Base-by-base conservation (phyloP, 2,888 invertebrate genomes). In the Pristionchus exspectatus region DNA sequence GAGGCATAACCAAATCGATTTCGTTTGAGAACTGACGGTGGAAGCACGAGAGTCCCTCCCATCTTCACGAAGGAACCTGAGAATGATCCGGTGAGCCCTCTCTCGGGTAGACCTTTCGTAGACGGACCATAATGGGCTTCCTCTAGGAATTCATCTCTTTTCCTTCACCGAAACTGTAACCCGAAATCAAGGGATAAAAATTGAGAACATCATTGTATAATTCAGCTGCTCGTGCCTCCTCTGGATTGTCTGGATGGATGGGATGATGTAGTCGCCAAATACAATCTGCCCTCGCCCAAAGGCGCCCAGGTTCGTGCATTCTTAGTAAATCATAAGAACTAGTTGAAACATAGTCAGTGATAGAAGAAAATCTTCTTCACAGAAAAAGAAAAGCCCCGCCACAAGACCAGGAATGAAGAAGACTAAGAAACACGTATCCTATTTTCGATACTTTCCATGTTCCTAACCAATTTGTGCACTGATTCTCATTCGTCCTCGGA, bases 191-290 rank as follows among this genome's bases (percentile, higher is more conserved):
- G 14, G 18, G 3, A 21, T 1, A 4, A 18, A 21, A 16, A 56
- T 21, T 12, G 21, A 56, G 18, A 16, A 56, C 1, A 21, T 21
- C 16, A 56, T 33, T 30, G 38, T 21, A n/a, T 16, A 27, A 33
- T 74, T 54, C 87, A 88, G 87, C n/a, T 88, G 21, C 30, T 74
- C 3, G 87, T 88, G 1, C 87, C 87, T 50, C 87, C 72, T 56
- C 50, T 88, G 2, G 74, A 30, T 24, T 88, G 87, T 74, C 30
- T 54, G 30, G 74, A 72, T 72, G 72, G 74, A 50, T 74, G 72
- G 87, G 74, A 74, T 10, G 74, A 88, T 24, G 54, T 88, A 5
- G 74, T 54, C 30, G n/a, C n/a, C 7, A 72, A 74, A 56, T 74
- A 87, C 44, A 38, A 69, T 69, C 69, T 66, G 3, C n/a, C 69